phyloP scores from a whole-genome alignment of 2,113 vertebrate genomes.

The Zosterops lateralis region DNA sequence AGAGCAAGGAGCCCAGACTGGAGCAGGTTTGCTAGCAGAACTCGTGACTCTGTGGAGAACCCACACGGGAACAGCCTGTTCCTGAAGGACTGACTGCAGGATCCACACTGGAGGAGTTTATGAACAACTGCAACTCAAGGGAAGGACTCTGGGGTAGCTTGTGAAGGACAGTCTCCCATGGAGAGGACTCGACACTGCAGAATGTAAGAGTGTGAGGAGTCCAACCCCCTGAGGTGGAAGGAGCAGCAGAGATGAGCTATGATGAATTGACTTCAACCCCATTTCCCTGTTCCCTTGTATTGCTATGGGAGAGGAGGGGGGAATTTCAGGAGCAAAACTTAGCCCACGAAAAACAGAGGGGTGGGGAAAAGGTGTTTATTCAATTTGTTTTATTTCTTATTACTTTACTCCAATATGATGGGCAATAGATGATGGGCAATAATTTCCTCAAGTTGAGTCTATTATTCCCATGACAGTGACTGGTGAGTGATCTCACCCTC shows the following conservation, averaged over 20 bases:
- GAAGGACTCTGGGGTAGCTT: neutral
- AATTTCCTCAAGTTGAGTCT: neutral
- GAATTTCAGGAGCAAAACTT: neutral
- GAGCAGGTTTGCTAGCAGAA: rapidly evolving
- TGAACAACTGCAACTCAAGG: neutral
- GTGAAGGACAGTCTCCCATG: neutral
- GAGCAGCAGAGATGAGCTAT: neutral
- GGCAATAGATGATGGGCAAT: neutral
- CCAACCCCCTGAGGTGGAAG: rapidly evolving
- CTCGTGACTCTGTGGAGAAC: rapidly evolving
- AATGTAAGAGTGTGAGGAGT: neutral
- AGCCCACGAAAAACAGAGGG: rapidly evolving
- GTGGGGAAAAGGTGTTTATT: neutral
- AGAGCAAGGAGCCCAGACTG: neutral
- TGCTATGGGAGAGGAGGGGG: neutral
- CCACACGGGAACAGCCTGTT: neutral
- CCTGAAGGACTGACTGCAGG: neutral
- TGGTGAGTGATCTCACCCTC: neutral
- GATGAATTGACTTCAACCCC: rapidly evolving
- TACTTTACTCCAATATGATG: neutral
- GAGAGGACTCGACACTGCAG: neutral
- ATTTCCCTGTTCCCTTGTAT: neutral
- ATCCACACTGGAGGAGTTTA: neutral
- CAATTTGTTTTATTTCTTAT: neutral
- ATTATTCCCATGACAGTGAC: neutral